Evolutionary conservation across 2,888 invertebrate genomes (phyloP), one percentile per base, ranked within the genome.

Genomic region (Agelastica alni): DNA sequence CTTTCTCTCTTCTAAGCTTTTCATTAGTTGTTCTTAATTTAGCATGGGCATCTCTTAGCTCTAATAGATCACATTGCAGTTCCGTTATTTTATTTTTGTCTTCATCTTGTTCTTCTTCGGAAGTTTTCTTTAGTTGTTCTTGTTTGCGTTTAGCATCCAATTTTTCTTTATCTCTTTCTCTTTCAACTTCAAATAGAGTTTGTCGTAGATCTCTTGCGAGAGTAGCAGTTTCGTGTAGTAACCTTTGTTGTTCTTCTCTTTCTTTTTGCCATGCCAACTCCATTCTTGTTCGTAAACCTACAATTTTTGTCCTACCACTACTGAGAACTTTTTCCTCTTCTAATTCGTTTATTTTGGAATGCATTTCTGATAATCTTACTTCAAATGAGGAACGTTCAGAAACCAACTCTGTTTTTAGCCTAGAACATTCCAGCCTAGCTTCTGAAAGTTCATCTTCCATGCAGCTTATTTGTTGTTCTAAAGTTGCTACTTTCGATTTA

Each of bases 251-350:
- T 68, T 95, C 94, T 73, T 93, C 93, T 14, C 95, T 81, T 75
- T 95, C 95, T 73, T 93, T 95, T 70, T 93, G 93, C 95, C 95
- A 95, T 0, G 93, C 92, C 10, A 95, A 79, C 73, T 95, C 94
- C 83, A 95, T 86, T 46, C 91, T 85, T 1, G 94, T 91, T 68
- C 90, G 88, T 64, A 91, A 79, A 2, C 93, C 94, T 0, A 91
- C 89, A 59, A 93, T 88, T 70, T 93, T 89, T 1, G 91, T 89
- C 56, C 94, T 81, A 0, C 94, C 93, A 17, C 89, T 88, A 10
- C 87, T 86, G 18, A 95, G 79, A 46, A 93, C 81, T 34, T 91
- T 84, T 60, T 93, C 93, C 76, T 95, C 95, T 76, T 95, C 94
- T 68, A 93, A 83, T 82, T 92, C 91, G 70, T 92, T 92, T 32